These are phyloP conservation scores for Amphimedon queenslandica DNA, from an alignment of 37 sponge, comb jelly and placozoan species.

Conservation along the genomic window DNA sequence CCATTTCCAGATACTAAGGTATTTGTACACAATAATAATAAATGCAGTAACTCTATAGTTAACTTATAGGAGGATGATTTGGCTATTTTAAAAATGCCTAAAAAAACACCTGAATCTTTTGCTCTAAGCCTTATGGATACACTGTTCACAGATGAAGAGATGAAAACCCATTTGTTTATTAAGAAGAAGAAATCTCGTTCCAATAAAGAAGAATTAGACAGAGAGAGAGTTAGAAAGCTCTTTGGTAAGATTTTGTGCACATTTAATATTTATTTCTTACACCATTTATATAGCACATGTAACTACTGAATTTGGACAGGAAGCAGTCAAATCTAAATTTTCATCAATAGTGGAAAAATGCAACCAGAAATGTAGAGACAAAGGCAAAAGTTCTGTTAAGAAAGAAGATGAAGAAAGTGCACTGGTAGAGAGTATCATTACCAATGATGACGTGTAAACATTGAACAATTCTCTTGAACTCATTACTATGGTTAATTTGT, in stretches of 20 bases:
- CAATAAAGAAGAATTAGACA: not conserved
- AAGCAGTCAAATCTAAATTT: not conserved
- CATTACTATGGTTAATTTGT: not conserved
- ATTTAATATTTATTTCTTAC: too few species aligned
- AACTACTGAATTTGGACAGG: not conserved
- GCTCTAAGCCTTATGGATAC: conserved; percentile 4
- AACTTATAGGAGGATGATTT: not conserved
- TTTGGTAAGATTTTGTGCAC: not conserved
- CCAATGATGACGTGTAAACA: not conserved
- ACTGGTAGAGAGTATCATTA: not conserved
- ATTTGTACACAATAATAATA: too few species aligned
- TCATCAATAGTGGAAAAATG: not conserved
- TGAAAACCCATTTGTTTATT: not conserved
- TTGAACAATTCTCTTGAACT: not conserved
- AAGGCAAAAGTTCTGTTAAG: too few species aligned
- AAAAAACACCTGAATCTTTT: not conserved
- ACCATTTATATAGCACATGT: not conserved
- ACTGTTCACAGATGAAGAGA: not conserved
- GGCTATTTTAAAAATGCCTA: not conserved
- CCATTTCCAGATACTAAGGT: too few species aligned
- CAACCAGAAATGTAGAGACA: too few species aligned
- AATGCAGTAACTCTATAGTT: not conserved
- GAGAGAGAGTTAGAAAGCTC: not conserved
- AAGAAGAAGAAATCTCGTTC: not conserved
- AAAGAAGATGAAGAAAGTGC: not conserved